phyloP scores from a whole-genome alignment of 2,113 vertebrate genomes.

The Vicugna pacos region DNA sequence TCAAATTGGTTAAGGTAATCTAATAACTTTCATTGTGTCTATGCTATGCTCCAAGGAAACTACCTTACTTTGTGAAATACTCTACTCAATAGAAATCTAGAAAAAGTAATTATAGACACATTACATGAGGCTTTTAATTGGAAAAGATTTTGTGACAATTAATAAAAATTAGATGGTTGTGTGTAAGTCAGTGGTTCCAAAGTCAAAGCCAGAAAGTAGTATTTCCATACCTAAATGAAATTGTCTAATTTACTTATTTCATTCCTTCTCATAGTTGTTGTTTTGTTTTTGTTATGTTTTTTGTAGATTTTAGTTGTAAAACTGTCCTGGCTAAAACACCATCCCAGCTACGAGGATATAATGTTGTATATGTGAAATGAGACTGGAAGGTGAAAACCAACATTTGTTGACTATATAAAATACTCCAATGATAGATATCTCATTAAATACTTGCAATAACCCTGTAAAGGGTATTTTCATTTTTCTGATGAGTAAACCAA shows the following conservation, averaged over 20 bases:
- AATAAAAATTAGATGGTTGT: slow-evolving; percentile 19
- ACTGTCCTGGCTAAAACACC: not conserved
- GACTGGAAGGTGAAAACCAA: not conserved
- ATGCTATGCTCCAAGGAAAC: not conserved
- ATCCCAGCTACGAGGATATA: not conserved
- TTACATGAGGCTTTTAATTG: not conserved
- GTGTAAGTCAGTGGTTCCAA: not conserved
- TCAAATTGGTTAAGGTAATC: not conserved
- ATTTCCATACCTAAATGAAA: not conserved
- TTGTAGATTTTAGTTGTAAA: not conserved
- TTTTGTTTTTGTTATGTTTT: not conserved
- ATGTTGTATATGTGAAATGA: not conserved
- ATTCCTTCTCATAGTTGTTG: not conserved
- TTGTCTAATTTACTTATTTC: not conserved
- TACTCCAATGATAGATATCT: not conserved
- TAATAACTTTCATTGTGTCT: not conserved
- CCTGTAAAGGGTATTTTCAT: not conserved
- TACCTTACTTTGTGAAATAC: slow-evolving; percentile 10
- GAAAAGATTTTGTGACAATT: not conserved
- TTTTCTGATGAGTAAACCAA: slow-evolving; percentile 7
- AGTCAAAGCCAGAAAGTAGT: not conserved
- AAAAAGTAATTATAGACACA: not conserved
- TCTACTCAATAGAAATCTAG: slow-evolving; percentile 5
- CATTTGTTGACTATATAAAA: not conserved
- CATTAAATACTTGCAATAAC: not conserved